phyloP scores from a whole-genome alignment of 2,888 invertebrate genomes.

The Drosophila conformis region DNA sequence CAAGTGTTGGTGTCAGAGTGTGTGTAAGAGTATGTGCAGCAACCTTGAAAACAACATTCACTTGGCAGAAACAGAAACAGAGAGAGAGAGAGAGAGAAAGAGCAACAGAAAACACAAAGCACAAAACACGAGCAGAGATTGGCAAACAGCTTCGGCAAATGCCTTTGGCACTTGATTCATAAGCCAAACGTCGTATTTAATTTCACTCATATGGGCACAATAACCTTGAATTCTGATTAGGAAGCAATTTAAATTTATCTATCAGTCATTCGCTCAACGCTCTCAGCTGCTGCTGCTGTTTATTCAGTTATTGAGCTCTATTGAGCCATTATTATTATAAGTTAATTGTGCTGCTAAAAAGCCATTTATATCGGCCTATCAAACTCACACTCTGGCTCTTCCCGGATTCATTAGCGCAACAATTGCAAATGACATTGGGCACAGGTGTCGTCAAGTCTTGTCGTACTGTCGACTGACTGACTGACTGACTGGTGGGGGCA shows the following conservation, averaged over 20 bases:
- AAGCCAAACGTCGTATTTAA: constrained; percentile 67
- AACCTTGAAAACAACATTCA: constrained; percentile 70
- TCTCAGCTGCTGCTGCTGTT: constrained; percentile 22
- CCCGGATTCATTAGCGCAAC: constrained; percentile 51
- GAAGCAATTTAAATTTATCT: constrained; percentile 75
- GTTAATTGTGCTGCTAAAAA: constrained; percentile 70
- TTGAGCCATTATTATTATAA: constrained; percentile 58
- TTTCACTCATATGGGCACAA: constrained; percentile 73
- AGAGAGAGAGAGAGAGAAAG: background rate
- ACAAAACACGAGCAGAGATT: constrained; percentile 39
- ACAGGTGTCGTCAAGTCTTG: constrained; percentile 51
- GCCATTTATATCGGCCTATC: constrained; percentile 26
- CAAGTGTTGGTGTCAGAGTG: constrained; percentile 34
- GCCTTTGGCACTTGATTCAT: constrained; percentile 70
- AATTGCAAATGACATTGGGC: constrained; percentile 63
- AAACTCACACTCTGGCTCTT: background rate
- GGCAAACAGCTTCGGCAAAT: constrained; percentile 59
- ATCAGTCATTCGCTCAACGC: constrained; percentile 50
- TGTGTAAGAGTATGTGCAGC: constrained; percentile 47
- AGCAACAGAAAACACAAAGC: constrained; percentile 13
- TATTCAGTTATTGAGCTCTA: constrained; percentile 54
- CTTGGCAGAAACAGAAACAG: constrained; percentile 28
- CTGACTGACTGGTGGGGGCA: constrained; percentile 30
- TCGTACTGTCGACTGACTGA: background rate
- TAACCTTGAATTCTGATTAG: constrained; percentile 78